A percentile compares a stretch with the other conserved stretches of the same genome.
phyloP scores from a whole-genome alignment of 2,113 vertebrate genomes.

The Tetrax tetrax region DNA sequence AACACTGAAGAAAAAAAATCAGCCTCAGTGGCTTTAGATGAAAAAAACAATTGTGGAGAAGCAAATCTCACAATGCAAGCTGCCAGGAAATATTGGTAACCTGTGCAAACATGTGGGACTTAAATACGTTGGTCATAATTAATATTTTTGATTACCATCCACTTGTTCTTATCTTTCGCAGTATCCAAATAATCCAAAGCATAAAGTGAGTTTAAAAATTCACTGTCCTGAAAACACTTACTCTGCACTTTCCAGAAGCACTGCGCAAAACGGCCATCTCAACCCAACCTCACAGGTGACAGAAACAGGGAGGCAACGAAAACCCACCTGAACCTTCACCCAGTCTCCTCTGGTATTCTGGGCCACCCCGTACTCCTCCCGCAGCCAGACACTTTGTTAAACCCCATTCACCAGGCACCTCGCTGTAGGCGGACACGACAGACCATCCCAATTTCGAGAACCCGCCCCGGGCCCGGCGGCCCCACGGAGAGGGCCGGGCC shows the following conservation, averaged over 20 bases:
- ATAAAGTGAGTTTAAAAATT: fast-evolving
- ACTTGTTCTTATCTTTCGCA: neutral
- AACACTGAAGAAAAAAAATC: neutral
- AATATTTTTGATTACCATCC: neutral
- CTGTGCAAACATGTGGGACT: neutral
- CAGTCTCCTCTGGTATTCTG: too few species aligned
- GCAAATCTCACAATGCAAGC: neutral
- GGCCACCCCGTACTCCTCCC: neutral
- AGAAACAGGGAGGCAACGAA: neutral
- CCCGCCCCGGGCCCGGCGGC: too few species aligned
- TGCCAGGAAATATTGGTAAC: neutral
- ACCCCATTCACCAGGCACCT: neutral
- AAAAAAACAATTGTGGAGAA: neutral
- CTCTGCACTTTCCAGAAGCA: fast-evolving
- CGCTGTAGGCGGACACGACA: neutral
- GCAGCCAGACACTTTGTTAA: fast-evolving
- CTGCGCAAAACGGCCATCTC: neutral
- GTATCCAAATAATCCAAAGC: neutral
- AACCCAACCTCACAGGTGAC: neutral
- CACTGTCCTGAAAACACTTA: neutral
- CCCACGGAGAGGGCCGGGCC: neutral
- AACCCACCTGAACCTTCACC: neutral
- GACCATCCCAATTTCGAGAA: fast-evolving
- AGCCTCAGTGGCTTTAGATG: neutral
- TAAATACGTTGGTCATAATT: neutral